Conservation (phyloP, 2,888 invertebrate genomes). For the Stenoptilia bipunctidactyla region DNA sequence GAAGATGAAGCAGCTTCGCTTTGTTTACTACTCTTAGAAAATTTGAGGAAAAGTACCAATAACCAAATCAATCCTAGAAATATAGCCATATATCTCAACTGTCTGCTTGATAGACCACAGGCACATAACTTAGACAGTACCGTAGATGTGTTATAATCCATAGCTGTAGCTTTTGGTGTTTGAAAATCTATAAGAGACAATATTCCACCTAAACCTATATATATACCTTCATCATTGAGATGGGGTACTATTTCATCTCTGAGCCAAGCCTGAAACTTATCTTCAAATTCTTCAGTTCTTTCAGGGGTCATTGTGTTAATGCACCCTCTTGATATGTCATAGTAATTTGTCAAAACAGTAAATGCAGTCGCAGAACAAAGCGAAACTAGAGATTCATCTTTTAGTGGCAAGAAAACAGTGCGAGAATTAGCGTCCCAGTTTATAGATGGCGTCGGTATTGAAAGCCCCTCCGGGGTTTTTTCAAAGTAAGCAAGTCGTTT, state of each 20-base stretch:
- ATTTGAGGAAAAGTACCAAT: too few relatives aligned
- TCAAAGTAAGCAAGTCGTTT: slow-evolving; percentile 21
- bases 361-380: slow-evolving; percentile 29
- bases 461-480: slow-evolving; percentile 27
- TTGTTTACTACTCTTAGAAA: too few relatives aligned
- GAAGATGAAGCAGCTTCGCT: too few relatives aligned
- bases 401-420: slow-evolving; percentile 75
- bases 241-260: slow-evolving; percentile 57
- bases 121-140: too few relatives aligned
- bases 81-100: too few relatives aligned
- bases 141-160: too few relatives aligned
- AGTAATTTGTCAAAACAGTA: slow-evolving; percentile 67
- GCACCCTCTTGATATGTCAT: slow-evolving; percentile 65
- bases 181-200: slow-evolving; percentile 18
- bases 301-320: slow-evolving; percentile 32
- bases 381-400: slow-evolving; percentile 31
- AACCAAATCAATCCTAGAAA: too few relatives aligned
- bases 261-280: slow-evolving; percentile 68
- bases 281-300: slow-evolving; percentile 44
- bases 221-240: slow-evolving; percentile 72
- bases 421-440: slow-evolving; percentile 64
- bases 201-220: slow-evolving; percentile 66
- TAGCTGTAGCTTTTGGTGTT: too few relatives aligned
- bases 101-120: too few relatives aligned
- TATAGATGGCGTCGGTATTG: slow-evolving; percentile 71